These are phyloP conservation scores for Odontocerum albicorne DNA, from an alignment of 2,888 invertebrate species.

Conservation along the genomic window DNA sequence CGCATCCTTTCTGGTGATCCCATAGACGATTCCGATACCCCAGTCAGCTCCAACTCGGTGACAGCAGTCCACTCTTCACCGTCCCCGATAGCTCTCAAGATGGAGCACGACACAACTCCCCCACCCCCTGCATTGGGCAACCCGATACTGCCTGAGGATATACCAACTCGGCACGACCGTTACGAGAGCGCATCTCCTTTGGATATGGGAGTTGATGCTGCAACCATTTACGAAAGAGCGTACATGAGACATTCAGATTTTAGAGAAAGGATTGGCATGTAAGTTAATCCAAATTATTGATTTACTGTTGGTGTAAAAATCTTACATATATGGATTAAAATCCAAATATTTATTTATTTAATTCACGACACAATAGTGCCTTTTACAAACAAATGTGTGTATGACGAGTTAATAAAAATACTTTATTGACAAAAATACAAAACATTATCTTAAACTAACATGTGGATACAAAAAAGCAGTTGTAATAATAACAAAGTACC, in stretches of 20 bases:
- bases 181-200: constrained; percentile 3
- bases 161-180: constrained; percentile 3
- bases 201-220: constrained; percentile 14
- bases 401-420: too few species aligned
- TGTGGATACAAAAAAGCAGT: too few species aligned
- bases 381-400: too few species aligned
- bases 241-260: constrained; percentile 3
- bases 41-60: constrained; percentile 16
- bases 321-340: too few species aligned
- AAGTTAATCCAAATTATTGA: too few species aligned
- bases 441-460: too few species aligned
- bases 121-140: constrained; percentile 12
- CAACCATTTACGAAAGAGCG: constrained; percentile 11
- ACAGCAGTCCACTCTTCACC: constrained; percentile 25
- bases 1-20: constrained; percentile 1
- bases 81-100: constrained; percentile 32
- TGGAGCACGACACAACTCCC: constrained; percentile 28
- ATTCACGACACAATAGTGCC: too few species aligned
- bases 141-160: not conserved
- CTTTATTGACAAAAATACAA: too few species aligned
- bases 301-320: too few species aligned
- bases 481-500: too few species aligned
- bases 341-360: too few species aligned
- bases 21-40: constrained; percentile 23
- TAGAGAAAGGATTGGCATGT: constrained; percentile 15